A percentile compares a stretch with the other conserved stretches of the same genome.
Evolutionary conservation across 2,888 invertebrate genomes (phyloP).

Genomic region (Drosophila neonasuta): DNA sequence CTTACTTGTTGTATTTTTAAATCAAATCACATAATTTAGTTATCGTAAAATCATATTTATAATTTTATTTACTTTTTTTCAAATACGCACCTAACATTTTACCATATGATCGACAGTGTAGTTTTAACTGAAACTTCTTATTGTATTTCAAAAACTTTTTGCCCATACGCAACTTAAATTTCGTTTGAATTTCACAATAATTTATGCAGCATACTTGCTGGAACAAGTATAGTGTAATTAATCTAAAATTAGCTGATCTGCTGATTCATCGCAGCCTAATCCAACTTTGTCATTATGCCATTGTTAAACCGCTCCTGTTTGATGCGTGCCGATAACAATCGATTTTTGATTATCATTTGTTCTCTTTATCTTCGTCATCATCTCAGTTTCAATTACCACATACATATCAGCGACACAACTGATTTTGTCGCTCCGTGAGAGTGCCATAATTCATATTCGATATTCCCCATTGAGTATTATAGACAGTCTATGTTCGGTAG

Average conservation of each 20-base stretch:
- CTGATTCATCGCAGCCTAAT: background rate
- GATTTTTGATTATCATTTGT: conserved; percentile 32
- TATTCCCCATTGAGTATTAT: conserved; percentile 28
- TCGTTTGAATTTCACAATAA: background rate
- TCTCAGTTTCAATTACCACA: conserved; percentile 52
- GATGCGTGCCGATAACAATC: conserved; percentile 30
- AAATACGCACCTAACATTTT: no score
- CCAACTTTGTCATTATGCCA: background rate
- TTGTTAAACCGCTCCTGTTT: conserved; percentile 20
- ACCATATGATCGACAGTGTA: no score
- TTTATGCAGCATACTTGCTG: background rate
- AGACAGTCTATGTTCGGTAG: conserved; percentile 29
- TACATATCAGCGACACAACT: conserved; percentile 49
- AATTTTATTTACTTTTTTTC: no score
- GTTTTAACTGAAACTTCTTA: no score
- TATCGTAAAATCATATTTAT: no score
- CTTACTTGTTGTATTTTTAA: no score
- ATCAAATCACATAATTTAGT: no score
- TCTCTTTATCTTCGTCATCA: conserved; percentile 18
- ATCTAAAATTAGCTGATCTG: background rate
- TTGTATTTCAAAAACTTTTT: background rate
- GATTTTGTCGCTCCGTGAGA: conserved; percentile 49
- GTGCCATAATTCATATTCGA: conserved; percentile 36
- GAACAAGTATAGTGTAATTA: background rate
- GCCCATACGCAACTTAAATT: background rate